Percentiles rank a stretch among this genome's conserved stretches.
These are phyloP conservation scores for Leptoteleia sp. DNA, from an alignment of 1,140 invertebrate genomes.

Conservation along the genomic window DNA sequence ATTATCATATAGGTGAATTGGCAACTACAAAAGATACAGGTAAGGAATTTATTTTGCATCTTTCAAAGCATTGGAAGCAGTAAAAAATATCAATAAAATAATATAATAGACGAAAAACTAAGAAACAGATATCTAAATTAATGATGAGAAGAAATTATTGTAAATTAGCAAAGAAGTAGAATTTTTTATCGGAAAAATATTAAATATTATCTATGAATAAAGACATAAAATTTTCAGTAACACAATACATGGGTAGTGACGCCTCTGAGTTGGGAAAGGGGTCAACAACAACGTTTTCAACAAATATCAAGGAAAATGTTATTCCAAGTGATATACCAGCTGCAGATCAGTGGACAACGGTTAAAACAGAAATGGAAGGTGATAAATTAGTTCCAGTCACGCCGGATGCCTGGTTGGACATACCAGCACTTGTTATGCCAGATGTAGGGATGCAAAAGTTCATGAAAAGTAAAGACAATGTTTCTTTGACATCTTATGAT, in stretches of 20 bases:
- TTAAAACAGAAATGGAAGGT: slow-evolving; percentile 45
- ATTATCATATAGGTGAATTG: slow-evolving; percentile 80
- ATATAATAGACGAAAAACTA: too few species aligned
- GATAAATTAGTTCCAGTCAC: slow-evolving; percentile 15
- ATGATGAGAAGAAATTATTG: too few species aligned
- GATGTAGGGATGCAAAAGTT: neutral
- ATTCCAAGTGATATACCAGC: slow-evolving; percentile 21
- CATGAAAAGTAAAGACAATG: slow-evolving; percentile 9
- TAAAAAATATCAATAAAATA: too few species aligned
- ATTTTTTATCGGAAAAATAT: too few species aligned
- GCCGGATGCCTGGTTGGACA: slow-evolving; percentile 21
- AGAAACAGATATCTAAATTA: too few species aligned
- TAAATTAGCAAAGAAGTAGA: too few species aligned
- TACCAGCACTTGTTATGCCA: slow-evolving; percentile 22
- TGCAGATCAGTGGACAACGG: slow-evolving; percentile 8
- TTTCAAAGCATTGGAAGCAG: too few species aligned
- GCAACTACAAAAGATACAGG: slow-evolving; percentile 73
- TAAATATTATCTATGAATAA: too few species aligned
- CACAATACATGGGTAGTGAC: slow-evolving; percentile 33
- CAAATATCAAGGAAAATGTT: slow-evolving; percentile 17
- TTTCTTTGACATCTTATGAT: neutral
- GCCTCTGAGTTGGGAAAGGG: slow-evolving; percentile 47
- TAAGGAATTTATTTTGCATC: too few species aligned
- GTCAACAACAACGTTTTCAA: slow-evolving; percentile 32
- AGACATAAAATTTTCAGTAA: slow-evolving; percentile 28